Conservation (phyloP, 2,113 vertebrate genomes). For the Sinocyclocheilus anshuiensis region DNA sequence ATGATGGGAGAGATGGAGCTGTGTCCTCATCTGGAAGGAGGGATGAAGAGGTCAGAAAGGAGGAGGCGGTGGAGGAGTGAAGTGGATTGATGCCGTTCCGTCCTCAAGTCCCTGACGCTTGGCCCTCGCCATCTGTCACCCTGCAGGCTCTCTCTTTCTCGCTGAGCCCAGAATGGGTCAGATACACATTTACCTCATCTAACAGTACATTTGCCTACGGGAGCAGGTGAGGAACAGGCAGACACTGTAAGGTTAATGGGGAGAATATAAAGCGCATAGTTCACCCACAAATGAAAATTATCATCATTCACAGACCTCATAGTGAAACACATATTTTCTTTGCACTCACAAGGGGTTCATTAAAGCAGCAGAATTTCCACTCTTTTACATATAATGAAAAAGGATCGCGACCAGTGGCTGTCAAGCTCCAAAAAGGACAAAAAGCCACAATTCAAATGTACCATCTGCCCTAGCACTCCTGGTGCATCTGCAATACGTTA, state of each 20-base stretch:
- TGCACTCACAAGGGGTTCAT: neutral
- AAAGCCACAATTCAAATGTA: neutral
- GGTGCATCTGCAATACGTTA: too few relatives aligned
- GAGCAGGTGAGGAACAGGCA: neutral
- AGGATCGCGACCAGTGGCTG: neutral
- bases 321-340: neutral
- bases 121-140: slow-evolving; percentile 56
- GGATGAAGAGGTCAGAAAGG: neutral
- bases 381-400: neutral
- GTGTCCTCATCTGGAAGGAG: neutral
- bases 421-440: neutral
- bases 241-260: neutral
- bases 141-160: slow-evolving; percentile 38
- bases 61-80: neutral
- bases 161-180: neutral
- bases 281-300: neutral
- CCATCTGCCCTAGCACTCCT: slow-evolving; percentile 1
- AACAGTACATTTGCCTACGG: neutral
- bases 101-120: slow-evolving; percentile 34
- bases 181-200: slow-evolving; percentile 8
- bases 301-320: neutral
- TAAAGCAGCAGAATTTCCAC: neutral
- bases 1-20: neutral
- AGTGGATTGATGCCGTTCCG: neutral
- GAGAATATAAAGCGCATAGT: neutral